A percentile compares a stretch with the other conserved stretches of the same genome.
Conservation (phyloP, 2,797 vertebrate species). For the Perodicticus potto region DNA sequence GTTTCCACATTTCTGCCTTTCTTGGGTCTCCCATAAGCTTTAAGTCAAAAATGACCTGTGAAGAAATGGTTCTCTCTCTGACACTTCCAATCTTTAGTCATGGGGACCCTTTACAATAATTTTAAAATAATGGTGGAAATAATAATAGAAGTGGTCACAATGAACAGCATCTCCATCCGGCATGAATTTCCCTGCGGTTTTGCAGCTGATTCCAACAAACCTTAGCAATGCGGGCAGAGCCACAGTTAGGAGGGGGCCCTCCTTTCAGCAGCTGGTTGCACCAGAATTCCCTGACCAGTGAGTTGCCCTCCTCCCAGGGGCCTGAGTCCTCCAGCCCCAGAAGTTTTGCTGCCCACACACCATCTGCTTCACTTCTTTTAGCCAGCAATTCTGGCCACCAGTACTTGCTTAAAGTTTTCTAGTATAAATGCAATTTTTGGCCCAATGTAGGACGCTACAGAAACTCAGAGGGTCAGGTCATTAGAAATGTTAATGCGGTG, state of each 20-base stretch:
- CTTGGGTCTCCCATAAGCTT: neutral
- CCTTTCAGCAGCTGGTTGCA: neutral
- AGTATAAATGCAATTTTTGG: conserved; percentile 47
- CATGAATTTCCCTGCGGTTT: neutral
- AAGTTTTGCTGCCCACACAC: neutral
- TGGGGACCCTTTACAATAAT: neutral
- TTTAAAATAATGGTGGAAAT: neutral
- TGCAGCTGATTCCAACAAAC: neutral
- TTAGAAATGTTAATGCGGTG: conserved; percentile 82
- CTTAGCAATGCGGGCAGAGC: accelerated
- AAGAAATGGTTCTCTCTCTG: neutral
- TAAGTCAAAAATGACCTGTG: accelerated
- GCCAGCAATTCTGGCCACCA: neutral
- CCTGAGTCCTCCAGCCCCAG: accelerated
- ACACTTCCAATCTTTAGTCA: neutral
- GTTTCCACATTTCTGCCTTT: neutral
- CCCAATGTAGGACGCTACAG: conserved; percentile 61
- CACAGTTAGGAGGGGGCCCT: neutral
- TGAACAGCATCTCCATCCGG: neutral
- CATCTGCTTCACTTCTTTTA: neutral
- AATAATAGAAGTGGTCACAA: neutral
- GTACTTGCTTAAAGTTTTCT: conserved; percentile 73
- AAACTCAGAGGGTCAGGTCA: conserved; percentile 81
- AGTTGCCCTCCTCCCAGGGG: neutral
- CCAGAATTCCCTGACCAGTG: neutral